phyloP scores from a whole-genome alignment of 2,888 invertebrate species.

The Cephonodes hylas region DNA sequence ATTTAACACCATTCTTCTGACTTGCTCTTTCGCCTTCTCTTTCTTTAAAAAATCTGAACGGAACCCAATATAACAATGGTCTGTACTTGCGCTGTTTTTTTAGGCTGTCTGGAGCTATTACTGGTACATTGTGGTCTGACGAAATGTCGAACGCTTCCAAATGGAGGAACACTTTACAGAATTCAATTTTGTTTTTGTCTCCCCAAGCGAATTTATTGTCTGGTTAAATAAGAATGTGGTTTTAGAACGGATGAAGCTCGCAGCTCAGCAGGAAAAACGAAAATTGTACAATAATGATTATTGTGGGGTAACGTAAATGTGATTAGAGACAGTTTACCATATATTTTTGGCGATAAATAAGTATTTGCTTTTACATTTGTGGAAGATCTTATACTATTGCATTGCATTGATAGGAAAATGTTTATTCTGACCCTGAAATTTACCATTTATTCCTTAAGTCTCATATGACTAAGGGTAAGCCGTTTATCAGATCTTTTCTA shows the following conservation, averaged over 20 bases:
- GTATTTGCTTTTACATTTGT: too few relatives aligned
- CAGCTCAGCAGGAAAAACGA: too few relatives aligned
- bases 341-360: too few relatives aligned
- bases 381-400: too few relatives aligned
- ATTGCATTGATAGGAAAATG: too few relatives aligned
- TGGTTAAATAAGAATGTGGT: neutral
- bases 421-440: too few relatives aligned
- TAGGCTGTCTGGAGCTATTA: slow-evolving; percentile 18
- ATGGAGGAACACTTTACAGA: slow-evolving; percentile 22
- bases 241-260: neutral
- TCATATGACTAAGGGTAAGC: too few relatives aligned
- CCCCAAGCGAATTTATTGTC: neutral
- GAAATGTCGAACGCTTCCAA: slow-evolving; percentile 36
- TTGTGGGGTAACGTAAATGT: neutral
- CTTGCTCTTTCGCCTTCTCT: too few relatives aligned
- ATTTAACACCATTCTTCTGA: too few relatives aligned
- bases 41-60: too few relatives aligned
- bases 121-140: slow-evolving; percentile 23
- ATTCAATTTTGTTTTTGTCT: slow-evolving; percentile 19
- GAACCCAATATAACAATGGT: neutral
- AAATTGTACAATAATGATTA: neutral
- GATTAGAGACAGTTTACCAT: neutral
- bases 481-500: too few relatives aligned
- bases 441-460: too few relatives aligned
- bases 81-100: neutral